Evolutionary conservation across 2,888 invertebrate species (phyloP).

Genomic region (Drosophila mimetica): DNA sequence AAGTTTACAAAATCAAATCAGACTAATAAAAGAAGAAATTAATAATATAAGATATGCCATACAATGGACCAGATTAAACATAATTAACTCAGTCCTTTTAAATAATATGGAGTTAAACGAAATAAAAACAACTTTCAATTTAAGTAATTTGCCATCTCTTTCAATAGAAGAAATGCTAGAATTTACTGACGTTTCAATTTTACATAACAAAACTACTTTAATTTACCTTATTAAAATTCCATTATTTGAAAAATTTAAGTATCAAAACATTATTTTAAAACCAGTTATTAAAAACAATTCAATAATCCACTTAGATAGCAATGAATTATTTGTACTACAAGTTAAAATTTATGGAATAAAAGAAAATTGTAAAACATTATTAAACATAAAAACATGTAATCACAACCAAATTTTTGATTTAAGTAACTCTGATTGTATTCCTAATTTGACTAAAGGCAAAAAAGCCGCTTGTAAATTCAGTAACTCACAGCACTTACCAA

Average conservation of each 20-base stretch:
- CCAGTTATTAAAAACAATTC: conserved; percentile 1
- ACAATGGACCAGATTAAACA: background rate
- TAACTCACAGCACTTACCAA: background rate
- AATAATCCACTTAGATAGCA: background rate
- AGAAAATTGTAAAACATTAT: background rate
- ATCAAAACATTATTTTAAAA: background rate
- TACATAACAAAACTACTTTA: background rate
- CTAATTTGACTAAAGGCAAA: background rate
- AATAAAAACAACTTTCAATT: background rate
- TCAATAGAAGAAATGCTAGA: background rate
- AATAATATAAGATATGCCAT: background rate
- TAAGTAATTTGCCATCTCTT: background rate
- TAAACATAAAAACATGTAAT: background rate
- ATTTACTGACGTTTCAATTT: background rate
- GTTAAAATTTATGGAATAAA: background rate
- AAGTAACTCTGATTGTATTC: background rate
- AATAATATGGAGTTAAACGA: background rate
- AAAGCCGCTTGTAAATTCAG: background rate
- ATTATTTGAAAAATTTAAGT: background rate
- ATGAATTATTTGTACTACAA: background rate
- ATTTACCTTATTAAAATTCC: background rate
- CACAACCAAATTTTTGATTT: background rate
- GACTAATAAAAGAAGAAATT: background rate
- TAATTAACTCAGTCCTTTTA: background rate
- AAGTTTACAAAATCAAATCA: background rate